Evolutionary conservation across 2,113 vertebrate species (phyloP).

Genomic region (Leptosomus discolor): DNA sequence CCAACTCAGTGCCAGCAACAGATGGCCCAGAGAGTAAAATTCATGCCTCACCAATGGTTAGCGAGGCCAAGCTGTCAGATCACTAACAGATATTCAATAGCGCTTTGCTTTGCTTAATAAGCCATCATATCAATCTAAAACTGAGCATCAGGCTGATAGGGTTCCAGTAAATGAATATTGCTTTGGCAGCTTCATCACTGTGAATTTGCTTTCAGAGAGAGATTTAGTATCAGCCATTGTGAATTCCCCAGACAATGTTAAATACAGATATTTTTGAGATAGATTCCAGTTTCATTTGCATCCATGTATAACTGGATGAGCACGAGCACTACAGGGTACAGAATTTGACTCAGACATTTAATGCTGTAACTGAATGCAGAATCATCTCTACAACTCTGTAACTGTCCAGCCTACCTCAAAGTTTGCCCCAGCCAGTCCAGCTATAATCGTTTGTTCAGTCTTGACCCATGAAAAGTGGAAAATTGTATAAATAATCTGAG

Average conservation of each 20-base stretch:
- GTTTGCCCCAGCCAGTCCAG: neutral
- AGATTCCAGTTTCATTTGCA: constrained; percentile 33
- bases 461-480: neutral
- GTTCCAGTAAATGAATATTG: constrained; percentile 46
- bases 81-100: constrained; percentile 46
- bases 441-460: neutral
- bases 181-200: constrained; percentile 27
- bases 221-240: constrained; percentile 19
- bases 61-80: constrained; percentile 1
- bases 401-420: neutral
- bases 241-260: constrained; percentile 7
- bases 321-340: neutral
- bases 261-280: constrained; percentile 7
- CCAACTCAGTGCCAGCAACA: neutral
- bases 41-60: neutral
- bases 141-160: constrained; percentile 18
- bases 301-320: neutral
- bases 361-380: neutral
- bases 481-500: neutral
- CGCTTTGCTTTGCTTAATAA: constrained; percentile 54
- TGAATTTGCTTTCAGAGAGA: constrained; percentile 1
- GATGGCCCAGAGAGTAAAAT: constrained; percentile 39
- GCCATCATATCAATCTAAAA: constrained; percentile 41
- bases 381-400: neutral
- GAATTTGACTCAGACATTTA: neutral